A percentile compares a stretch with the other conserved stretches of the same genome.
These are phyloP conservation scores for Drosophila bifasciata DNA, from an alignment of 1,140 invertebrate genomes.

Conservation along the genomic window DNA sequence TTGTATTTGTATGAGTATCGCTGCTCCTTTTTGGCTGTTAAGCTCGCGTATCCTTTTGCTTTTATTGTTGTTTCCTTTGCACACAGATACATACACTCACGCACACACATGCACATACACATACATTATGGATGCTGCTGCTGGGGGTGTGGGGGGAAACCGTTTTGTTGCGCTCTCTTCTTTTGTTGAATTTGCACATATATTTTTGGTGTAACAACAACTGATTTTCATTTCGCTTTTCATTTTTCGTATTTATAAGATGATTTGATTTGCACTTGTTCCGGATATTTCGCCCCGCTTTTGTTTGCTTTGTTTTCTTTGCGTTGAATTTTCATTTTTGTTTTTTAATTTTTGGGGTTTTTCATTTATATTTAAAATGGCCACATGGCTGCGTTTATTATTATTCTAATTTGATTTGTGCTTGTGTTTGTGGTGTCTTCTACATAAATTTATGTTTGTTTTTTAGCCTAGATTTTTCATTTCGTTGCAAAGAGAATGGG, in stretches of 20 bases:
- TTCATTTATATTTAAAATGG: constrained; percentile 25
- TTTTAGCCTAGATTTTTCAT: background rate
- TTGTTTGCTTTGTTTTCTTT: constrained; percentile 31
- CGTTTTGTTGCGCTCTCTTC: constrained; percentile 33
- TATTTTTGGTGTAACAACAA: constrained; percentile 28
- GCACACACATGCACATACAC: constrained; percentile 36
- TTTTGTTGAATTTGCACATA: constrained; percentile 42
- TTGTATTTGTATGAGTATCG: constrained; percentile 26
- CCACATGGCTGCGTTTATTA: background rate
- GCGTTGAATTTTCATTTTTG: constrained; percentile 27
- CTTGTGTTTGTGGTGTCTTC: no score
- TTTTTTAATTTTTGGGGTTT: constrained; percentile 14
- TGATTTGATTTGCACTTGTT: constrained; percentile 19
- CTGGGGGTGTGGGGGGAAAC: no score
- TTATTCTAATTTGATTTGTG: constrained; percentile 11
- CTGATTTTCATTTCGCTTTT: constrained; percentile 39
- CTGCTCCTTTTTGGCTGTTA: constrained; percentile 53
- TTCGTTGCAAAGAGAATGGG: no score
- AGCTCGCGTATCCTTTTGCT: constrained; percentile 48
- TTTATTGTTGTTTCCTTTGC: constrained; percentile 27
- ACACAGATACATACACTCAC: constrained; percentile 37
- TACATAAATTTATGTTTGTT: background rate
- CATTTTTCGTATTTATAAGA: constrained; percentile 18
- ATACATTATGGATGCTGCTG: constrained; percentile 8
- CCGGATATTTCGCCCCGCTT: background rate